Evolutionary conservation across 2,797 vertebrate species (phyloP), one percentile per base, ranked within the genome.

Genomic region (Intellagama lesueurii): DNA sequence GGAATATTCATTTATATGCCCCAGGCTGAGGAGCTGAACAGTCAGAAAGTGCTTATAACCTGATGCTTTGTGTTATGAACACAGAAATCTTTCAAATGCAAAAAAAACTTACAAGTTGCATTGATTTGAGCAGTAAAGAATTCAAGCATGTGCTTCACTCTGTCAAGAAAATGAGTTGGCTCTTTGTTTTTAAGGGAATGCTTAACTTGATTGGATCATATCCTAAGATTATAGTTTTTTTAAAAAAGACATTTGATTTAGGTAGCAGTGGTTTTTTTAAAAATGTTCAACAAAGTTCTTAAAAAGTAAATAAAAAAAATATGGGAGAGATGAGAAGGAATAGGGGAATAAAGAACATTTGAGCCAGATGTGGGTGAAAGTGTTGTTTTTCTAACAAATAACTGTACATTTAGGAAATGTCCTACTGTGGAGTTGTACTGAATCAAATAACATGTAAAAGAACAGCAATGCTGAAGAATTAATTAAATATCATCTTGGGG

Each of bases 311-410:
- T 85, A 86, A 89, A 82, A 86, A 88, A 82, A 86, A 88, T 82
- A 66, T 66, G 40, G 40, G 56, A 82, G 70, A 40, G 8, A 32
- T 76, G 52, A 32, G 35, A 7, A 35, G n/a, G 77, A 66, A n/a
- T 81, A 56, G 44, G n/a, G 60, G 66, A 89, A 89, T 86, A 86
- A 89, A 81, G 35, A 79, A 88, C 64, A 85, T 80, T 70, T 88
- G 52, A 60, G 87, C 82, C 83, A 91, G 89, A 24, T 87, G n/a
- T 32, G 79, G 76, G 16, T 89, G 7, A 80, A 60, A 32, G 3
- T 69, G 81, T 84, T 90, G 40, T 88, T 94, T 85, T 89, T 78
- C 49, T 87, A 30, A 86, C 84, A 92, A 90, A 87, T 87, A 91
- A 88, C 86, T 0, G 0, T 4, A 11, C 26, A 4, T 72, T 91